Evolutionary conservation across 1,140 invertebrate species (phyloP), one percentile per base, ranked within the genome.

Genomic region (Camponotus pennsylvanicus): DNA sequence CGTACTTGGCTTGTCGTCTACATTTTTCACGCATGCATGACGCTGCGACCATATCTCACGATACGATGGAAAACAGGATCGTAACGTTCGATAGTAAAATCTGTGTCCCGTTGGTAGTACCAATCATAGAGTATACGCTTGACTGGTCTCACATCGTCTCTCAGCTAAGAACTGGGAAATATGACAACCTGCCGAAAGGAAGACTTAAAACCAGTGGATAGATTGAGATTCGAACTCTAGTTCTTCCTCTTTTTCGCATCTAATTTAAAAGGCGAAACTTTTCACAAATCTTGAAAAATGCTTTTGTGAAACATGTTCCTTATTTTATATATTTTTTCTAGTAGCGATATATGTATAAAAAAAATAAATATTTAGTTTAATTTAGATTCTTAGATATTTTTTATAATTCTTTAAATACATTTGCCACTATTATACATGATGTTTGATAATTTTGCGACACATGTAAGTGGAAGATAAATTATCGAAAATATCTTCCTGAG

Each of bases 41-140:
- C 86, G 37, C 64, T 34, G 67, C 67, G 49, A 64, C 83, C 45
- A 61, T 86, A 85, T 67, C 66, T 71, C 85, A 71, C 52, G 55
- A 86, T 67, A 86, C 80, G 85, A 80, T 86, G 84, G 77, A 89
- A 89, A 89, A 89, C 86, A 87, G 86, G 87, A 86, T 89, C 87
- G 78, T 89, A 88, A 88, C 85, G 86, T 70, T 52, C 64, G 82
- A 79, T 70, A 66, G 75, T 70, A 70, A 83, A 79, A 86, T 77
- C 70, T 85, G 73, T 80, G 61, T 85, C 73, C 63, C 49, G 34
- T 27, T 15, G 71, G 73, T 67, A 85, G 37, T 64, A 79, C 73
- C 83, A 79, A 85, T 85, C 83, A 80, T 76, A 42, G 61, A 85
- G 75, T 34, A 79, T 55, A 79, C 61, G 75, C 59, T 66, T 79